Conservation (phyloP, 2,113 vertebrate species). For the Grallaria varia region DNA sequence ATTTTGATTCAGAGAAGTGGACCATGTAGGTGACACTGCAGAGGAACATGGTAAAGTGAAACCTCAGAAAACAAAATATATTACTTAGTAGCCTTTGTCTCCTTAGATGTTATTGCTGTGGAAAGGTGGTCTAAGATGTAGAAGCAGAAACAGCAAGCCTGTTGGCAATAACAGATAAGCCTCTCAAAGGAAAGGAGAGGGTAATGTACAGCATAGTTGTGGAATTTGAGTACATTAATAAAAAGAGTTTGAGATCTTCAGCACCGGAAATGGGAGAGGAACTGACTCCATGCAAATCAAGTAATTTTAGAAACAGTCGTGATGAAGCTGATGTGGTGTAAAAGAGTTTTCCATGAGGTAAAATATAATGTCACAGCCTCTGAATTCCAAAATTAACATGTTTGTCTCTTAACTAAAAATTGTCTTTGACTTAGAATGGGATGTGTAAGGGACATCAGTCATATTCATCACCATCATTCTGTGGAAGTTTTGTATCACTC, state of each 20-base stretch:
- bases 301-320: not conserved
- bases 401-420: not conserved
- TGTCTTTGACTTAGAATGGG: not conserved
- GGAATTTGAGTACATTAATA: not conserved
- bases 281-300: not conserved
- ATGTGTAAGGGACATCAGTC: not conserved
- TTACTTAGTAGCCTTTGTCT: not conserved
- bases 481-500: not conserved
- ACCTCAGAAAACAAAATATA: not conserved
- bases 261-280: not conserved
- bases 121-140: not conserved
- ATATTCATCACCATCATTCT: not conserved
- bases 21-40: not conserved
- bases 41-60: not conserved
- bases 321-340: not conserved
- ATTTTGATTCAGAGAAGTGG: slow-evolving; percentile 2
- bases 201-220: not conserved
- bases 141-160: not conserved
- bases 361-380: not conserved
- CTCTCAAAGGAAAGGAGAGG: not conserved
- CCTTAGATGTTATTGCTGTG: not conserved
- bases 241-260: not conserved
- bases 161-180: not conserved
- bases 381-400: not conserved
- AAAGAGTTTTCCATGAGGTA: not conserved